These are phyloP conservation scores for Hydraecia micacea DNA, from an alignment of 2,888 invertebrate genomes.

Conservation along the genomic window DNA sequence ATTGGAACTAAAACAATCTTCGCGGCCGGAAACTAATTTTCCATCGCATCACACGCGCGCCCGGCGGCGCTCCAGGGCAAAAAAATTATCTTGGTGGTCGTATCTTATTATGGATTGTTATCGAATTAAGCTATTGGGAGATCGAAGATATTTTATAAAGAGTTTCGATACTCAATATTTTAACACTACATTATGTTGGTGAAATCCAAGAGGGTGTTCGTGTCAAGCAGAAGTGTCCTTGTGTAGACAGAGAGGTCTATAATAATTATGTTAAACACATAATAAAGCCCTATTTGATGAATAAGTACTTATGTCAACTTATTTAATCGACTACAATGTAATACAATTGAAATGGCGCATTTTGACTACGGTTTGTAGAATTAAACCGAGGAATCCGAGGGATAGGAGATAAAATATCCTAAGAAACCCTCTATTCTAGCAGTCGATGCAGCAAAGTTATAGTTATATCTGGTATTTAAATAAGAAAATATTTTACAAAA, in stretches of 20 bases:
- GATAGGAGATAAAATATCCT: not conserved
- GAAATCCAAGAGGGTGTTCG: no score
- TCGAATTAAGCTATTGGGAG: constrained; percentile 3
- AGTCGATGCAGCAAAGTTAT: not conserved
- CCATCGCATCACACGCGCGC: constrained; percentile 37
- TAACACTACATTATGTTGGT: not conserved
- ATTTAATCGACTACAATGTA: not conserved
- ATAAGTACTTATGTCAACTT: not conserved
- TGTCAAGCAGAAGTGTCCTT: not conserved
- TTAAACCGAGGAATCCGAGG: not conserved
- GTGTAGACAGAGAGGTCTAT: not conserved
- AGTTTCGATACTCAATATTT: not conserved
- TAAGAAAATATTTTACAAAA: not conserved
- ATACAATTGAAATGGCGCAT: not conserved
- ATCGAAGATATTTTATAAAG: not conserved
- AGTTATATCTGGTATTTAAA: not conserved
- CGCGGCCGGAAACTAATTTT: constrained; percentile 38
- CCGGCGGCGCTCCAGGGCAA: constrained; percentile 26
- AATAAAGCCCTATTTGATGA: not conserved
- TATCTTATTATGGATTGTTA: constrained; percentile 26
- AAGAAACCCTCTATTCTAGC: not conserved
- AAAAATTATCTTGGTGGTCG: constrained; percentile 2
- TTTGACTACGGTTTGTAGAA: not conserved
- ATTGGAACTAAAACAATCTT: constrained; percentile 4
- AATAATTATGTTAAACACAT: not conserved